These are phyloP conservation scores for Pherbina coryleti DNA, from an alignment of 2,888 invertebrate species.

Conservation along the genomic window DNA sequence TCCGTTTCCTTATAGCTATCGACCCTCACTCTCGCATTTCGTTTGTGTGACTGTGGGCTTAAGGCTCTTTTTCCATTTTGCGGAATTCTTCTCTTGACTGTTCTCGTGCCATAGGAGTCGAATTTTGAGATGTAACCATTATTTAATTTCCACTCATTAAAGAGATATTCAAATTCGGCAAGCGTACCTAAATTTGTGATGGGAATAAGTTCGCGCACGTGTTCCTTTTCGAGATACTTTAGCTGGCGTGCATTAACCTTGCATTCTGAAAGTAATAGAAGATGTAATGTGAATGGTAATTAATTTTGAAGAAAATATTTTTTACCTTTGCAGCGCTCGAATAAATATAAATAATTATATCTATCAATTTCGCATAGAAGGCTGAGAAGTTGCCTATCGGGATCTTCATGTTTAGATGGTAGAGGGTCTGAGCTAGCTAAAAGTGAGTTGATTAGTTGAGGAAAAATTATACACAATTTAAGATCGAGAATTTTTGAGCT, in stretches of 20 bases:
- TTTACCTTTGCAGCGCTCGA: constrained; percentile 44
- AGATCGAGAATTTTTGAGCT: too few species aligned
- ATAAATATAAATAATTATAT: constrained; percentile 39
- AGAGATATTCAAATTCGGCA: constrained; percentile 37
- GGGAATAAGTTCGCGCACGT: constrained; percentile 41
- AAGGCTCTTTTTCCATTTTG: neutral
- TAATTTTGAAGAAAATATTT: neutral
- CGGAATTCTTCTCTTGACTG: neutral
- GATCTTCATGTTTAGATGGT: constrained; percentile 17
- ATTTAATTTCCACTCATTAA: constrained; percentile 31
- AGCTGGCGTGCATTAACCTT: constrained; percentile 40
- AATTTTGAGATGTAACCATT: constrained; percentile 3
- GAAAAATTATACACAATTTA: too few species aligned
- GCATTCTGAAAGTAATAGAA: constrained; percentile 10
- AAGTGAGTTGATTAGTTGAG: neutral
- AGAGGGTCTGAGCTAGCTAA: neutral
- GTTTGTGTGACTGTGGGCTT: neutral
- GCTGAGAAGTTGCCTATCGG: constrained; percentile 33
- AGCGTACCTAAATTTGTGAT: constrained; percentile 33
- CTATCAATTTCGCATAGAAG: constrained; percentile 39
- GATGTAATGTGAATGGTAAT: neutral
- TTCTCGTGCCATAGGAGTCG: neutral
- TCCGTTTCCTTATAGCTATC: neutral
- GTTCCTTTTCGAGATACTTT: constrained; percentile 36
- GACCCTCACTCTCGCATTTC: neutral